A percentile compares a stretch with the other conserved stretches of the same genome.
These are phyloP conservation scores for Capreolus pygargus DNA, from an alignment of 2,113 vertebrate species.

Conservation along the genomic window DNA sequence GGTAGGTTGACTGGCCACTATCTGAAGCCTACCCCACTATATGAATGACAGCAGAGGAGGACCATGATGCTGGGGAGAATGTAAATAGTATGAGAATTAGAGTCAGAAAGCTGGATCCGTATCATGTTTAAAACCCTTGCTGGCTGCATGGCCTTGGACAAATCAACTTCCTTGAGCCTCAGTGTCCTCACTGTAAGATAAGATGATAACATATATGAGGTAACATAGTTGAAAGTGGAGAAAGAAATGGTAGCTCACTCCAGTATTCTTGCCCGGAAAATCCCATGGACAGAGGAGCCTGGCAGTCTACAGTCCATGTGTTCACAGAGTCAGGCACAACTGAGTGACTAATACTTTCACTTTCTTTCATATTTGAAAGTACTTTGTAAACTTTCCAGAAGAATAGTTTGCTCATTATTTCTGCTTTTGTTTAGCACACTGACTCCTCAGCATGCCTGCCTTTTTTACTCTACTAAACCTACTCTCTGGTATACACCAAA, in stretches of 20 bases:
- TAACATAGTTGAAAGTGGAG: neutral
- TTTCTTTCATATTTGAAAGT: neutral
- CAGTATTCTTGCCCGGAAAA: neutral
- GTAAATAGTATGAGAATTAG: neutral
- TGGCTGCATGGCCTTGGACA: neutral
- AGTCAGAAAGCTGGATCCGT: conserved; percentile 11
- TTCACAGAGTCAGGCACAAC: neutral
- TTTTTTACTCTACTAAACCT: neutral
- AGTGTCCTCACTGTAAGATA: neutral
- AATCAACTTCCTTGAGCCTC: conserved; percentile 18
- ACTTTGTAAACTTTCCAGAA: conserved; percentile 2
- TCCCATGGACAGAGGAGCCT: neutral
- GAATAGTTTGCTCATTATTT: neutral
- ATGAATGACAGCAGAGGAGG: neutral
- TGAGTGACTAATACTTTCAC: neutral
- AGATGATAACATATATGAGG: neutral
- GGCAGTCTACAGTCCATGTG: neutral
- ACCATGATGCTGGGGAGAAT: neutral
- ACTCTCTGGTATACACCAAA: neutral
- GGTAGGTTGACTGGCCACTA: neutral
- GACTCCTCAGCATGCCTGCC: neutral
- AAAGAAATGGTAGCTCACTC: neutral
- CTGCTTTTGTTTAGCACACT: neutral
- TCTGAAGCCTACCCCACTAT: neutral
- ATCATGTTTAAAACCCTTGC: conserved; percentile 5